phyloP scores from a whole-genome alignment of 2,797 vertebrate genomes.

The Steatocranus sp. region DNA sequence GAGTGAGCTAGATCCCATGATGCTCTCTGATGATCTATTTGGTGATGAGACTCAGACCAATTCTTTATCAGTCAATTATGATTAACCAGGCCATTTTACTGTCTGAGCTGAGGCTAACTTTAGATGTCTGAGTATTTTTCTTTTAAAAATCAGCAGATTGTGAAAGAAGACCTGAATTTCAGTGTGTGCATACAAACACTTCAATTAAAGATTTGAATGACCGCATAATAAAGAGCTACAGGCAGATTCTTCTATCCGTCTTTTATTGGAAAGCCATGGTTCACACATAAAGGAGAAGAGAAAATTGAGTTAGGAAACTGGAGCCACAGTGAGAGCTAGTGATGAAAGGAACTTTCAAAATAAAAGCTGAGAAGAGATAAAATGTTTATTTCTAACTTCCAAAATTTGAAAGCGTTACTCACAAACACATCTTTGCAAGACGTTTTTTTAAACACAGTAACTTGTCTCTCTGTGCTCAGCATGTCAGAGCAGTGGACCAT shows the following conservation, averaged over 20 bases:
- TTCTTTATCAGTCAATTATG: not conserved
- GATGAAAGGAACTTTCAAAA: slow-evolving; percentile 7
- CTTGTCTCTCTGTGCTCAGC: not conserved
- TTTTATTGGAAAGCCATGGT: slow-evolving; percentile 32
- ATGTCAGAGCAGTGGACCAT: not conserved
- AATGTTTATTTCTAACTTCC: not conserved
- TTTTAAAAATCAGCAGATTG: not conserved
- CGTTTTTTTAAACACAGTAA: not conserved
- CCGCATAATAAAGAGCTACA: slow-evolving; percentile 21
- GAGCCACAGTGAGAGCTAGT: slow-evolving; percentile 21
- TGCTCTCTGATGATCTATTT: not conserved
- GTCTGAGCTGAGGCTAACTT: not conserved
- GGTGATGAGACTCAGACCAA: slow-evolving; percentile 2
- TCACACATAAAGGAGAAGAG: slow-evolving; percentile 15
- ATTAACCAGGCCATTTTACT: not conserved
- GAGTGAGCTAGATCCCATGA: not conserved
- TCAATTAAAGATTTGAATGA: not conserved
- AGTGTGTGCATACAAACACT: not conserved
- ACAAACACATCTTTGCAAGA: not conserved
- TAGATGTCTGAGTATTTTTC: not conserved
- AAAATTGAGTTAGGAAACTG: slow-evolving; percentile 34
- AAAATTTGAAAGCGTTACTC: not conserved
- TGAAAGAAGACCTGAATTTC: not conserved
- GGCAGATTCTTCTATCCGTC: slow-evolving; percentile 1
- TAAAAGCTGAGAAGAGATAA: not conserved